These are phyloP conservation scores for Hydractinia symbiolongicarpus DNA, from an alignment of 30 jellyfish, hydroid and myxozoan genomes.

Conservation along the genomic window DNA sequence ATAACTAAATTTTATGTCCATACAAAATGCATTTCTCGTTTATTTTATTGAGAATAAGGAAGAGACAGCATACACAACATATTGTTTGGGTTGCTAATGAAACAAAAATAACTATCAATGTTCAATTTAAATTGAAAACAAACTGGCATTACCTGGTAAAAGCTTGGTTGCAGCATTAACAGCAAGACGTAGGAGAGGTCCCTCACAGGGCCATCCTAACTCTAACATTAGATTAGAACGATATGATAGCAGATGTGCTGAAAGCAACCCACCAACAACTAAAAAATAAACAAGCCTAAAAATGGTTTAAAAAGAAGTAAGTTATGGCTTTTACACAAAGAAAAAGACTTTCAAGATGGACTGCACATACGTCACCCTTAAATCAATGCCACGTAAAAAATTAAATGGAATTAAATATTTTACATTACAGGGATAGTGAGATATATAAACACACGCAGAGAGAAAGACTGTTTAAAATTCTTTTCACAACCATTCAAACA, in stretches of 20 bases:
- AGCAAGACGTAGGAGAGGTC: conserved; percentile 64
- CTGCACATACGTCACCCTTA: no score
- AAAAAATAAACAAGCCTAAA: background rate
- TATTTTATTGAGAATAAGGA: background rate
- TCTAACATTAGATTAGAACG: conserved; percentile 37
- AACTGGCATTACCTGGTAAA: conserved; percentile 53
- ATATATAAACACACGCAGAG: no score
- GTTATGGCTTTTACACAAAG: no score
- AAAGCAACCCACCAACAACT: conserved; percentile 90
- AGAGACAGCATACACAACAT: background rate
- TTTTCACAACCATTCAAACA: no score
- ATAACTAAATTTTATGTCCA: background rate
- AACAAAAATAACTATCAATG: background rate
- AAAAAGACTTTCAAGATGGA: no score
- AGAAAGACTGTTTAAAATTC: no score
- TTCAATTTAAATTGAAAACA: background rate
- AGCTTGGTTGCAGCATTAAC: conserved; percentile 72
- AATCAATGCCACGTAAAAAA: no score
- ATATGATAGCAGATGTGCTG: conserved; percentile 84
- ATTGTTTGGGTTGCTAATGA: background rate
- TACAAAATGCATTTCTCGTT: background rate
- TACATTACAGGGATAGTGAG: no score
- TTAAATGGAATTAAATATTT: no score
- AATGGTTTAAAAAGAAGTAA: background rate
- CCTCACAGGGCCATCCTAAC: conserved; percentile 88